Conservation (phyloP, 2,113 vertebrate species). For the Scatophagus argus region DNA sequence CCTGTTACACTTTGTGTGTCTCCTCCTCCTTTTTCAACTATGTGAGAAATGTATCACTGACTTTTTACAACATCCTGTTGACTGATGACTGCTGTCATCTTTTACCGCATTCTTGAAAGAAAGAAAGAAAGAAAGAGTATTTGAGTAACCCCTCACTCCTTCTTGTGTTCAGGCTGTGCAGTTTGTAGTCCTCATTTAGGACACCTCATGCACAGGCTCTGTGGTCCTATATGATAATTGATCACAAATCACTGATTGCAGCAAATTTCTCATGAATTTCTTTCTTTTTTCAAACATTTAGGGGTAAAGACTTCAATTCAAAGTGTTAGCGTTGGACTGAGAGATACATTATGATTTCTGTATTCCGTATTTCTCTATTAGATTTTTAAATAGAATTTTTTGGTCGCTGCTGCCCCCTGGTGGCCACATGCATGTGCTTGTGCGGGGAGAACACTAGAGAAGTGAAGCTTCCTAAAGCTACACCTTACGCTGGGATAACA, state of each 20-base stretch:
- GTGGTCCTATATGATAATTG: too few species aligned
- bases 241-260: too few species aligned
- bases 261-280: too few species aligned
- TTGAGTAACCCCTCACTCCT: too few species aligned
- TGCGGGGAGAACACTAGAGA: not conserved
- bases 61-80: conserved; percentile 3
- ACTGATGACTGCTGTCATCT: not conserved
- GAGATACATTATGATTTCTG: not conserved
- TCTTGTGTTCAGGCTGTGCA: too few species aligned
- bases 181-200: too few species aligned
- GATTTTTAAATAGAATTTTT: not conserved
- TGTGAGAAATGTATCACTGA: conserved; percentile 22
- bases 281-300: too few species aligned
- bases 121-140: not conserved
- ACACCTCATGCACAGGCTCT: too few species aligned
- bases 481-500: not conserved
- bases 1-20: not conserved
- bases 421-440: conserved; percentile 14
- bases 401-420: conserved; percentile 52
- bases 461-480: not conserved
- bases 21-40: not conserved
- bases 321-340: not conserved
- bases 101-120: not conserved
- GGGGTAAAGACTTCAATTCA: not conserved
- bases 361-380: too few species aligned